phyloP scores from a whole-genome alignment of 2,888 invertebrate genomes.

The Myopa testacea region DNA sequence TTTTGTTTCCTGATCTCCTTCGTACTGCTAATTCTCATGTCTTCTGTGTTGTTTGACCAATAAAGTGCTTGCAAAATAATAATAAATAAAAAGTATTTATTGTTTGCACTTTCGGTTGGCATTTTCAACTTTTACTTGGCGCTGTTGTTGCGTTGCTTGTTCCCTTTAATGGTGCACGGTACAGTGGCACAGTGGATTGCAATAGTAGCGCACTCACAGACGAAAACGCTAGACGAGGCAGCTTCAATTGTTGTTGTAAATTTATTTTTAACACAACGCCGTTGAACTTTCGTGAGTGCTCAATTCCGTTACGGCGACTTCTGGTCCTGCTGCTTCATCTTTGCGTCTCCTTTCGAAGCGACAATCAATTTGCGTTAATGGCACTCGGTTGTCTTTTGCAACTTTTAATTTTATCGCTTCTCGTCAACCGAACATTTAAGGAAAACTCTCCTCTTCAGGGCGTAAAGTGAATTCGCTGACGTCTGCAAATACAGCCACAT shows the following conservation, averaged over 20 bases:
- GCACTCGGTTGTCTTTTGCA: conserved; percentile 21
- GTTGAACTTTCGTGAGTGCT: conserved; percentile 18
- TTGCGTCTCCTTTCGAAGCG: conserved; percentile 14
- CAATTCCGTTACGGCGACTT: not conserved
- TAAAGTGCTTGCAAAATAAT: not conserved
- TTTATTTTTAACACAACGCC: conserved; percentile 25
- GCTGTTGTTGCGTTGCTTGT: not conserved
- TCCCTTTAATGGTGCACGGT: not conserved
- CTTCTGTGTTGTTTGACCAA: not conserved
- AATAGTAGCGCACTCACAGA: not conserved
- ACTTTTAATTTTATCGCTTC: no score
- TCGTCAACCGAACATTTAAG: not conserved
- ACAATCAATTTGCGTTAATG: conserved; percentile 34
- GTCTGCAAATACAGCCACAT: no score
- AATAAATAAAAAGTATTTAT: not conserved
- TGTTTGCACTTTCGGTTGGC: conserved; percentile 15
- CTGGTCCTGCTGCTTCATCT: not conserved
- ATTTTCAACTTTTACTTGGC: conserved; percentile 1
- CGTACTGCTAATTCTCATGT: not conserved
- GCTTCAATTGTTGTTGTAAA: not conserved
- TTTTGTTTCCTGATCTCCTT: not conserved
- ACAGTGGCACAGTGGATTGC: not conserved
- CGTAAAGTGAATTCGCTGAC: not conserved
- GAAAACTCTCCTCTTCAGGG: not conserved
- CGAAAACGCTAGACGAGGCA: not conserved